phyloP scores from a whole-genome alignment of 2,888 invertebrate genomes.

The Drosophila emarginata region DNA sequence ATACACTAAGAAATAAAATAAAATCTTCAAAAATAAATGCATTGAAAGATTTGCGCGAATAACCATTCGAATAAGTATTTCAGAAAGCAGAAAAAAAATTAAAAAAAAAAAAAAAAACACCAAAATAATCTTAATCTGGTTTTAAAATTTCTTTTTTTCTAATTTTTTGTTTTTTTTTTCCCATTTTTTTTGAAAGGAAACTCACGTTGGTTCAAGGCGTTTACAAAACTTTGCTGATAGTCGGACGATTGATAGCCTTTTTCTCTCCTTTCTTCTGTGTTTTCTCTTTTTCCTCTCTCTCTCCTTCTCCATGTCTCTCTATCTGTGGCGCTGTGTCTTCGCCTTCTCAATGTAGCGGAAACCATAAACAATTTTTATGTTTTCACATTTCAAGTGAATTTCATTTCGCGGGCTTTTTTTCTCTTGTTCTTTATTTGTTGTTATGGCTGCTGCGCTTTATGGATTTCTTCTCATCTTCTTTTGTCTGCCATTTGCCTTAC shows the following conservation, averaged over 20 bases:
- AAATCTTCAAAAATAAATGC: no score
- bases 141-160: no score
- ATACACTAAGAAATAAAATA: no score
- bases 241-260: conserved; percentile 3
- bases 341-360: conserved; percentile 59
- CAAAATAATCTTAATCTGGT: no score
- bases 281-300: neutral
- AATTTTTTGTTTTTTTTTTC: neutral
- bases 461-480: conserved; percentile 51
- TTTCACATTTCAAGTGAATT: conserved; percentile 77
- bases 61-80: no score
- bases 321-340: neutral
- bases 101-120: no score
- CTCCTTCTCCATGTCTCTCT: neutral
- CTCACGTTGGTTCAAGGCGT: neutral
- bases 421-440: conserved; percentile 34
- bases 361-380: conserved; percentile 76
- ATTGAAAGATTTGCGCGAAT: no score
- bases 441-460: conserved; percentile 75
- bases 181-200: neutral
- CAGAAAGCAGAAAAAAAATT: no score
- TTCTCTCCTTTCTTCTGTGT: neutral
- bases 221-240: conserved; percentile 5
- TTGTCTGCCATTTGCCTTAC: conserved; percentile 14
- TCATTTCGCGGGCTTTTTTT: conserved; percentile 69